Conservation (phyloP, 2,888 invertebrate genomes). For the Eupithecia insigniata region DNA sequence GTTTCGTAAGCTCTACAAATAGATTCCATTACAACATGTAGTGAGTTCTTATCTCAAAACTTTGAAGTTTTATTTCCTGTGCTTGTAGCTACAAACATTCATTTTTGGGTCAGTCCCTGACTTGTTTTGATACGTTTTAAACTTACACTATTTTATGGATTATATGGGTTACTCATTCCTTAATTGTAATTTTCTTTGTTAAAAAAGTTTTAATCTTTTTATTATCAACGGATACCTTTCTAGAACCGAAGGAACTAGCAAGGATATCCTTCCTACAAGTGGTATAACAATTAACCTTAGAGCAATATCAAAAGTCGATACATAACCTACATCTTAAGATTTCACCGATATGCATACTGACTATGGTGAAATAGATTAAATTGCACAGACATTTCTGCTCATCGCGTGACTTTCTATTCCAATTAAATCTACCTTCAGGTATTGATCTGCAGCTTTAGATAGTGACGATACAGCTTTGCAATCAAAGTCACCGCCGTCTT, state of each 20-base stretch:
- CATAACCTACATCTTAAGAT: constrained; percentile 4
- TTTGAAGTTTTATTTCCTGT: constrained; percentile 79
- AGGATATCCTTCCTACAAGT: background rate
- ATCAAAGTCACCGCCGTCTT: constrained; percentile 40
- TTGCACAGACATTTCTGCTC: constrained; percentile 47
- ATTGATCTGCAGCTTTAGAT: constrained; percentile 47
- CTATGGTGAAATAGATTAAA: constrained; percentile 50
- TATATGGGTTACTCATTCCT: background rate
- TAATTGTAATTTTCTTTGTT: background rate
- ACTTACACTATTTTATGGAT: background rate
- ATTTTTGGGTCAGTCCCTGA: constrained; percentile 52
- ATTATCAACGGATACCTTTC: background rate
- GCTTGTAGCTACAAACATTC: constrained; percentile 62
- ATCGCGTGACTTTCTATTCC: constrained; percentile 55
- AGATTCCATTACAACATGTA: constrained; percentile 47
- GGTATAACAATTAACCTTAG: background rate
- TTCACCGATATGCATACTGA: constrained; percentile 33
- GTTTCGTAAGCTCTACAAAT: constrained; percentile 56
- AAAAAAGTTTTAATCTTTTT: too few species aligned
- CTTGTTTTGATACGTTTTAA: constrained; percentile 49
- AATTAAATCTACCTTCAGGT: constrained; percentile 54
- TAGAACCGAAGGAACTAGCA: background rate
- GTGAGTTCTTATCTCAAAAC: constrained; percentile 58
- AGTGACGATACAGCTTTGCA: constrained; percentile 31
- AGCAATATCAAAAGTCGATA: background rate